phyloP scores from a whole-genome alignment of 2,888 invertebrate genomes.

The Elegia similella region DNA sequence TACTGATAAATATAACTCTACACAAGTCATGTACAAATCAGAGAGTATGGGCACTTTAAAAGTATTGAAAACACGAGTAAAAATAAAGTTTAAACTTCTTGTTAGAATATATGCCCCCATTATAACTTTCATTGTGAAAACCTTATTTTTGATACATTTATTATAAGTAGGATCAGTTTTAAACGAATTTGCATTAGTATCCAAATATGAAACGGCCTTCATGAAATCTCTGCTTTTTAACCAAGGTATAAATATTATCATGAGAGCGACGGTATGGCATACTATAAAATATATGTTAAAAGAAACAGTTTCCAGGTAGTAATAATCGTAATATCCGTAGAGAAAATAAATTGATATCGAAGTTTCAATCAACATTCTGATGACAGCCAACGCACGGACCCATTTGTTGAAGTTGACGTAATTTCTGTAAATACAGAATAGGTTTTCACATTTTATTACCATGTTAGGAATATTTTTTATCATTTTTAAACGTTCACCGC shows the following conservation, averaged over 20 bases:
- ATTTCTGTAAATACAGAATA: constrained; percentile 9
- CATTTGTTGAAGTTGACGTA: not conserved
- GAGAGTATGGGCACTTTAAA: not conserved
- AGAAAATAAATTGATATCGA: not conserved
- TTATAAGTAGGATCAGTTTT: not conserved
- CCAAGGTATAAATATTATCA: not conserved
- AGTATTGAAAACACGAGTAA: not conserved
- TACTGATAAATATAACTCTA: not conserved
- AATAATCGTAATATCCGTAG: not conserved
- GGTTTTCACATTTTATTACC: not conserved
- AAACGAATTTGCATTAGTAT: not conserved
- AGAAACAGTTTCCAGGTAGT: not conserved
- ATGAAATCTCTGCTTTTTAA: not conserved
- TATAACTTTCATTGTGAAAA: not conserved
- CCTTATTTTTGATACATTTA: not conserved
- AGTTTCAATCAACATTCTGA: constrained; percentile 2
- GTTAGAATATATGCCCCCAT: not conserved
- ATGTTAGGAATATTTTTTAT: not conserved
- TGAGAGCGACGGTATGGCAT: not conserved
- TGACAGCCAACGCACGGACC: not conserved
- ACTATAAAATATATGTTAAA: not conserved
- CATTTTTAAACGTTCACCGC: not conserved
- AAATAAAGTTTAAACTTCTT: not conserved
- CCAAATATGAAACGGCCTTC: not conserved
- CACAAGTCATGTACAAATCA: not conserved